Evolutionary conservation across 2,888 invertebrate genomes (phyloP).

Genomic region (Volucella zonaria): DNA sequence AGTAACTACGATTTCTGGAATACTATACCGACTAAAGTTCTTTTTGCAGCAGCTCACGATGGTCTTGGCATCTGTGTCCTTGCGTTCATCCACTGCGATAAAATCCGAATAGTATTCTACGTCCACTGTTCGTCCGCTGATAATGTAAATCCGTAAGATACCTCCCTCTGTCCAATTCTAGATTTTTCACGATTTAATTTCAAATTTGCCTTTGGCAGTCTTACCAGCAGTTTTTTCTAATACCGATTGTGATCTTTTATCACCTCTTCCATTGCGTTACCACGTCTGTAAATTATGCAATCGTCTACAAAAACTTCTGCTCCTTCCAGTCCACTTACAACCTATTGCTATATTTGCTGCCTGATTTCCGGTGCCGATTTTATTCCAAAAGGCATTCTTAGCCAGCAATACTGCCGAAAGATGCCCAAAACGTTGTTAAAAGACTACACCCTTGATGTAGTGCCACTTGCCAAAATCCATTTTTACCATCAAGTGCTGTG

Average conservation of each 20-base stretch:
- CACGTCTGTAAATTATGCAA: not conserved
- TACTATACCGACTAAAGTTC: too few relatives aligned
- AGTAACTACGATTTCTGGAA: too few relatives aligned
- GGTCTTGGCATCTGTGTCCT: too few relatives aligned
- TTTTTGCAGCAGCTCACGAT: too few relatives aligned
- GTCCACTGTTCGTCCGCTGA: too few relatives aligned
- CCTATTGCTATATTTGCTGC: not conserved
- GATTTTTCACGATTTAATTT: conserved; percentile 3
- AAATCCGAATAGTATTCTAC: too few relatives aligned
- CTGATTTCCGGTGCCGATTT: conserved; percentile 3
- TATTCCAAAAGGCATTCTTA: conserved; percentile 48
- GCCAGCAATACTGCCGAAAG: conserved; percentile 50
- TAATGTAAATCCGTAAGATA: conserved; percentile 24
- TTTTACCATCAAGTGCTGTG: conserved; percentile 62
- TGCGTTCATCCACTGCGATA: too few relatives aligned
- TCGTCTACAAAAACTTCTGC: conserved; percentile 3
- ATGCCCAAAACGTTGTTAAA: conserved; percentile 76
- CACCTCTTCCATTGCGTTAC: conserved; percentile 13
- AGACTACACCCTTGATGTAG: conserved; percentile 77
- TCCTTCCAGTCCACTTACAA: not conserved
- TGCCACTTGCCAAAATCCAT: conserved; percentile 69
- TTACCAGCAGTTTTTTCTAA: not conserved
- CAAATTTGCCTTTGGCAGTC: not conserved
- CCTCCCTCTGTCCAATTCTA: not conserved
- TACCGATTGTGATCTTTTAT: conserved; percentile 21